Evolutionary conservation across 2,113 vertebrate genomes (phyloP), one percentile per base, ranked within the genome.

Genomic region (Cynocephalus volans): DNA sequence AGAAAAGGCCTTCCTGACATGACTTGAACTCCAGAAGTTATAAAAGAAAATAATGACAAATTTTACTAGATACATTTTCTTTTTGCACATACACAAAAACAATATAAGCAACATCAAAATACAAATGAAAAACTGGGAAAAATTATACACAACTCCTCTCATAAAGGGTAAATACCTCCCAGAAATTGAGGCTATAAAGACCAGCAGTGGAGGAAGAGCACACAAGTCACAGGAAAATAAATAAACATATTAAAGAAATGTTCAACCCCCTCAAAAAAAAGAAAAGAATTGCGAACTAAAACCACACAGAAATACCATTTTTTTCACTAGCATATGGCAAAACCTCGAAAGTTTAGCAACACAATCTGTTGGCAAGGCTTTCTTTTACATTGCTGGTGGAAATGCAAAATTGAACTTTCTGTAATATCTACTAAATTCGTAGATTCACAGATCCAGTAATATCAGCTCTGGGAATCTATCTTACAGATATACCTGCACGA

Each of bases 51-150:
- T 70, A 69, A 2, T 54, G n/a, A 69, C 41, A 94, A 70, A 56
- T 75, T 60, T 80, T 81, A 50, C 65, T 54, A 70, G 12, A 72
- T 80, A 52, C 7, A 31, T 83, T 24, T 48, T 79, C 79, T 67
- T 62, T 67, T 58, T 67, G 80, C 64, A 54, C 56, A 76, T 24
- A 56, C 60, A 90, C 24, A 94, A 12, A 70, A 33, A 65, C 19
- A 75, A 54, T 24, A 76, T 58, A 80, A 89, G 56, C 79, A 80
- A 72, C 89, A 41, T 93, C 79, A 86, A 91, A 84, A 70, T 64
- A 72, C 52, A 93, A 95, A 69, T 69, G n/a, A 83, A 19, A 88
- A 91, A 64, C 21, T 45, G 6, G 45, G 52, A 62, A 76, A 90
- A 62, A 50, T 28, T 58, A 64, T 65, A 56, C 14, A 92, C 13